These are phyloP conservation scores for Propsilocerus akamusi DNA, from an alignment of 1,140 invertebrate genomes.

Conservation along the genomic window DNA sequence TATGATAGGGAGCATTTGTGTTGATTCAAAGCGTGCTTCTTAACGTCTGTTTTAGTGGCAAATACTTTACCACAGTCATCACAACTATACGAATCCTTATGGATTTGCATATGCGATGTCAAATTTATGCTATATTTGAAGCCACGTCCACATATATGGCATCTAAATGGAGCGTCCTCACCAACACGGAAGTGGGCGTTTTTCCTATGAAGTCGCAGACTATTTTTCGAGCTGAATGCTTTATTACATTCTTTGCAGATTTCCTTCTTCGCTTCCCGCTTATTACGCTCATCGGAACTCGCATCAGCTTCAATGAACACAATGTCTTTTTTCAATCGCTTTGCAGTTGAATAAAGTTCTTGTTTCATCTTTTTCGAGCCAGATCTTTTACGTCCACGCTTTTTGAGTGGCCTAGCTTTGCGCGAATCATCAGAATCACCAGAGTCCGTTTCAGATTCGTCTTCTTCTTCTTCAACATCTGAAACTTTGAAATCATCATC, in stretches of 20 bases:
- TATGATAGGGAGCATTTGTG: conserved; percentile 14
- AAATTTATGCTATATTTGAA: conserved; percentile 23
- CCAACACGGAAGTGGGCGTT: conserved; percentile 32
- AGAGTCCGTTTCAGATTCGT: conserved; percentile 10
- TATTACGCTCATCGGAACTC: conserved; percentile 15
- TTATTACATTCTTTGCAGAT: conserved; percentile 18
- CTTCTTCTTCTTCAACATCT: conserved; percentile 14
- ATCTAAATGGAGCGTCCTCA: conserved; percentile 28
- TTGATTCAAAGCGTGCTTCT: conserved; percentile 15
- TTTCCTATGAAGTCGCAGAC: conserved; percentile 29
- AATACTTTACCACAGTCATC: conserved; percentile 16
- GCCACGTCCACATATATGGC: conserved; percentile 21
- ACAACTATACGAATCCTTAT: conserved; percentile 13
- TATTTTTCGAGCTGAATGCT: conserved; percentile 24
- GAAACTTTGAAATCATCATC: conserved; percentile 22
- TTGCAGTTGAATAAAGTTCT: neutral
- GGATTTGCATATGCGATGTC: conserved; percentile 23
- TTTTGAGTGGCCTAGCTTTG: neutral
- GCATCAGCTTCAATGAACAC: conserved; percentile 8
- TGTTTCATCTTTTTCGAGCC: conserved; percentile 6
- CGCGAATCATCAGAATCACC: conserved; percentile 15
- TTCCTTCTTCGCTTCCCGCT: conserved; percentile 13
- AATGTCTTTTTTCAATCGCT: conserved; percentile 12
- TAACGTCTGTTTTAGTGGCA: conserved; percentile 14
- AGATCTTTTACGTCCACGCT: neutral